phyloP scores from a whole-genome alignment of 2,797 vertebrate genomes.

The Potorous gilbertii region DNA sequence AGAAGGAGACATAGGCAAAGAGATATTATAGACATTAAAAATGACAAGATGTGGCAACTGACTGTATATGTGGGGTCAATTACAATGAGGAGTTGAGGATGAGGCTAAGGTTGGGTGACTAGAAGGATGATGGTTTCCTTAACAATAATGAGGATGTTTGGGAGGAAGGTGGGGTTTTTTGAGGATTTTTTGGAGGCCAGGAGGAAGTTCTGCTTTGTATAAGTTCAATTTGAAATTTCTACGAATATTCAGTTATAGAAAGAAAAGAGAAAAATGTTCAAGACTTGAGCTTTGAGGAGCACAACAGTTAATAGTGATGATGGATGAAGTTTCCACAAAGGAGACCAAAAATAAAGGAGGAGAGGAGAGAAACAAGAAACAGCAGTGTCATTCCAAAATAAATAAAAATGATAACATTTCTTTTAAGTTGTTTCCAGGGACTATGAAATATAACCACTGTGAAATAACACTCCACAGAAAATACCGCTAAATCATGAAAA shows the following conservation, averaged over 20 bases:
- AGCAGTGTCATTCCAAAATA: neutral
- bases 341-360: neutral
- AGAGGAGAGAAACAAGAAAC: neutral
- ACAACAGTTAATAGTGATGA: neutral
- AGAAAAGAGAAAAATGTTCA: neutral
- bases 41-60: neutral
- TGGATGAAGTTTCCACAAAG: neutral
- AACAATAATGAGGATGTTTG: neutral
- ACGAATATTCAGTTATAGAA: neutral
- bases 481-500: neutral
- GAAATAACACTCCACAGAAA: slow-evolving; percentile 27
- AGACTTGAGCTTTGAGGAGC: neutral
- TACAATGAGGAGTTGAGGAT: neutral
- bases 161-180: neutral
- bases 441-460: slow-evolving; percentile 53
- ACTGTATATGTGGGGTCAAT: neutral
- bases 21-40: neutral
- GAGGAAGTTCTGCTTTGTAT: neutral
- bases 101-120: neutral
- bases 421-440: slow-evolving; percentile 46
- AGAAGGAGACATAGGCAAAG: neutral
- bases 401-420: slow-evolving; percentile 33
- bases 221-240: neutral
- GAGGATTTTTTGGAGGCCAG: neutral
- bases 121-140: neutral